phyloP scores from a whole-genome alignment of 2,113 vertebrate genomes.

The Lepisosteus oculatus region DNA sequence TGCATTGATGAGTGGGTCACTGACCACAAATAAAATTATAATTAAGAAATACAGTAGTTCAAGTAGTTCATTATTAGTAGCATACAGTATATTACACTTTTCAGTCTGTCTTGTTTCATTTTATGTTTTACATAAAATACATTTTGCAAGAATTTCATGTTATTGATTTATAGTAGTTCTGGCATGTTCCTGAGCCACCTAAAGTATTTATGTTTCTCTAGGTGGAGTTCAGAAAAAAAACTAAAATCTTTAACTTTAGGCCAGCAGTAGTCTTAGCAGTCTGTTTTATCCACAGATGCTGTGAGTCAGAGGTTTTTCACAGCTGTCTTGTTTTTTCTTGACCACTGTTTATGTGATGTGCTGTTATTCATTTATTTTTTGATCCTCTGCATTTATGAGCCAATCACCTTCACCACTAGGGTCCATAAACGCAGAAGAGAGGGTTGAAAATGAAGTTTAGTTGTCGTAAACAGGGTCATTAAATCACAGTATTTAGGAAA shows the following conservation, averaged over 20 bases:
- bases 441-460: neutral
- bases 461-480: slow-evolving; percentile 21
- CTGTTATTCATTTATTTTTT: too few species aligned
- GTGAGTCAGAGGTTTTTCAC: neutral
- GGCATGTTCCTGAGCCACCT: neutral
- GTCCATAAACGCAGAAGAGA: slow-evolving; percentile 24
- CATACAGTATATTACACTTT: too few species aligned
- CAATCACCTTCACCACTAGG: slow-evolving; percentile 21
- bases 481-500: slow-evolving; percentile 11
- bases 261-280: neutral
- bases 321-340: neutral
- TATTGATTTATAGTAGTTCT: neutral
- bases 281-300: neutral
- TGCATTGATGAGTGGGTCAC: too few species aligned
- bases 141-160: slow-evolving; percentile 12
- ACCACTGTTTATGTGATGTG: neutral
- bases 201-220: slow-evolving; percentile 3
- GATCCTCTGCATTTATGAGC: slow-evolving; percentile 19
- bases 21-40: too few species aligned
- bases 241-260: neutral
- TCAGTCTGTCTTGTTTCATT: too few species aligned
- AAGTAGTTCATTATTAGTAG: too few species aligned
- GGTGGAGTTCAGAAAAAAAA: neutral
- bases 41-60: too few species aligned
- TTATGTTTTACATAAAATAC: slow-evolving; percentile 26